Evolutionary conservation across 2,797 vertebrate species (phyloP).

Genomic region (Amniataba percoides): DNA sequence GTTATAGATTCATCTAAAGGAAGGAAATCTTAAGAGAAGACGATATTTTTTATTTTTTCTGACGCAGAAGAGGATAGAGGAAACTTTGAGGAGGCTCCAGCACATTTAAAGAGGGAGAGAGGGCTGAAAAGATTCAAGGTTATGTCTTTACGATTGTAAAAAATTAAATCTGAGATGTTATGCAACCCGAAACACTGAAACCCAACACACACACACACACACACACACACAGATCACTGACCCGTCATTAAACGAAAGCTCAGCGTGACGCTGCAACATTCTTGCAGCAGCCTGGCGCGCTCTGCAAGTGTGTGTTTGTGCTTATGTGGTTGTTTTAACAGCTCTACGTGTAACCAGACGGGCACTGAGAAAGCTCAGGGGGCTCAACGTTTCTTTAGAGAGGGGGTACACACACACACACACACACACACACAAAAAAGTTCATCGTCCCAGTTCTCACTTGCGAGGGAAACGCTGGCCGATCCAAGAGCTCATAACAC

Average conservation of each 20-base stretch:
- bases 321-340: constrained; percentile 19
- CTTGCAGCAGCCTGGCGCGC: not conserved
- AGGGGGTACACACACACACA: not conserved
- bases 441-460: constrained; percentile 7
- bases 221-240: not conserved
- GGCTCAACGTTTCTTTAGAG: constrained; percentile 37
- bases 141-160: not conserved
- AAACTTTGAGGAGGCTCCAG: not conserved
- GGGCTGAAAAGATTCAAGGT: constrained; percentile 8
- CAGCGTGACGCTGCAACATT: constrained; percentile 54
- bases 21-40: not conserved
- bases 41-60: not conserved
- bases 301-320: constrained; percentile 4
- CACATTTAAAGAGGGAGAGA: not conserved
- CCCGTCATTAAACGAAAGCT: constrained; percentile 1
- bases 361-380: constrained; percentile 3
- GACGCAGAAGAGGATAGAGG: not conserved
- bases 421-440: constrained; percentile 1
- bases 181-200: constrained; percentile 11
- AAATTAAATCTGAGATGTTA: constrained; percentile 8
- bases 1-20: too few species aligned
- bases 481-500: constrained; percentile 38
- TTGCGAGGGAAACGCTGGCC: constrained; percentile 8
- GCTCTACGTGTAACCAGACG: constrained; percentile 19
- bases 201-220: not conserved